phyloP scores from a whole-genome alignment of 2,797 vertebrate genomes.

The Sciurus vulgaris region DNA sequence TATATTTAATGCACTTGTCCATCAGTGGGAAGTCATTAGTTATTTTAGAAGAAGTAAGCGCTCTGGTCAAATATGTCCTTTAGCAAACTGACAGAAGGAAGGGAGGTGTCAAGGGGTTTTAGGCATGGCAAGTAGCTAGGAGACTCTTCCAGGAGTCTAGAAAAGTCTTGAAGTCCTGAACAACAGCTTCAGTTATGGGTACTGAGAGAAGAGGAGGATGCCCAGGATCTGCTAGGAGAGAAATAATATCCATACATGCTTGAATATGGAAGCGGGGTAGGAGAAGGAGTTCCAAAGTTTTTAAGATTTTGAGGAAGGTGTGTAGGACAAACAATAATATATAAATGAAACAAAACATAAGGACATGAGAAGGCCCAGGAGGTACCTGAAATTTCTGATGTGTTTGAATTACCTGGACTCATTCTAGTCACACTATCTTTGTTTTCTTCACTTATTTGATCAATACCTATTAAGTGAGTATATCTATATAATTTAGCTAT shows the following conservation, averaged over 20 bases:
- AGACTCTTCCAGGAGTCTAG: not conserved
- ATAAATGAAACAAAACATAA: not conserved
- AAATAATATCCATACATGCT: not conserved
- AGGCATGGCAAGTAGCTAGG: not conserved
- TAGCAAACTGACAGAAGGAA: not conserved
- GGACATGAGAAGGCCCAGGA: not conserved
- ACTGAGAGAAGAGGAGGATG: not conserved
- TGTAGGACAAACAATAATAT: not conserved
- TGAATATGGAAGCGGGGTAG: not conserved
- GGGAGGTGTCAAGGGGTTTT: not conserved
- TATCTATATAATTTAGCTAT: not conserved
- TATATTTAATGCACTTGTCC: not conserved
- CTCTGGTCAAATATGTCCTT: not conserved
- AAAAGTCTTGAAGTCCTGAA: not conserved
- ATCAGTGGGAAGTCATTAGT: not conserved
- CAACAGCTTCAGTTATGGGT: not conserved
- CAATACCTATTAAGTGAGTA: conserved; percentile 2
- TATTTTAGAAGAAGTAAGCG: not conserved
- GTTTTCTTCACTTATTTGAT: not conserved
- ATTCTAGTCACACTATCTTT: conserved; percentile 17
- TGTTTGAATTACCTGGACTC: conserved; percentile 14
- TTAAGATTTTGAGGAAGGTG: conserved; percentile 1
- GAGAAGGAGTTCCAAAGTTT: not conserved
- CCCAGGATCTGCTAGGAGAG: not conserved
- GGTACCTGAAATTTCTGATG: not conserved